phyloP scores from a whole-genome alignment of 2,888 invertebrate species.

The Torymus texanus region DNA sequence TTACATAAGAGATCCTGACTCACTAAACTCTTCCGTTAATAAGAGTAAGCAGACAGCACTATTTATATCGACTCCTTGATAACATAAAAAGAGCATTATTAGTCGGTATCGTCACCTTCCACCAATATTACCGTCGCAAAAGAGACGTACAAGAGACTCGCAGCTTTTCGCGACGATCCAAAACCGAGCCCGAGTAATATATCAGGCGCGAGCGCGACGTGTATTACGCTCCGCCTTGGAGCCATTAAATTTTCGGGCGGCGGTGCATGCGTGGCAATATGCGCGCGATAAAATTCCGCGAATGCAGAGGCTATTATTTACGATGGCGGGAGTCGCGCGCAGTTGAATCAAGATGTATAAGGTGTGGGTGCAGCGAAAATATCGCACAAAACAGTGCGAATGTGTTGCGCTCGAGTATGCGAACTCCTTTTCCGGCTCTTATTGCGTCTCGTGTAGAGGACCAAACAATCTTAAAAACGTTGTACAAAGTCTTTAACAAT shows the following conservation, averaged over 20 bases:
- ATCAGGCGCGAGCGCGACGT: slow-evolving; percentile 22
- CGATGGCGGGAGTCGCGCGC: slow-evolving; percentile 59
- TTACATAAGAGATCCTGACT: too few species aligned
- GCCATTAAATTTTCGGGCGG: slow-evolving; percentile 62
- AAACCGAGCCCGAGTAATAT: slow-evolving; percentile 13
- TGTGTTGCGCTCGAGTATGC: not conserved
- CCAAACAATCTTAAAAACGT: too few species aligned
- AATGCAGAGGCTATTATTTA: slow-evolving; percentile 65
- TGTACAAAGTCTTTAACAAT: too few species aligned
- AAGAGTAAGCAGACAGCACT: too few species aligned
- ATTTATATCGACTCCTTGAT: too few species aligned
- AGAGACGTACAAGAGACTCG: too few species aligned
- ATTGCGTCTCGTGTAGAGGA: slow-evolving; percentile 3
- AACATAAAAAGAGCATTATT: too few species aligned
- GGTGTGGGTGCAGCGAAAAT: slow-evolving; percentile 2
- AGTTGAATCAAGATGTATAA: slow-evolving; percentile 62
- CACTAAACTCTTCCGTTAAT: too few species aligned
- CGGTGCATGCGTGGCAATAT: slow-evolving; percentile 16
- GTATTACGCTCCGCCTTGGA: too few species aligned
- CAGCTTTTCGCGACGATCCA: too few species aligned
- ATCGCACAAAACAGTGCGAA: not conserved
- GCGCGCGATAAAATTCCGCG: slow-evolving; percentile 60
- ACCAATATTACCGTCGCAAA: too few species aligned
- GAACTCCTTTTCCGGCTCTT: not conserved
- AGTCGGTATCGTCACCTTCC: too few species aligned